Conservation (phyloP, 2,888 invertebrate genomes). For the Dilophus febrilis region DNA sequence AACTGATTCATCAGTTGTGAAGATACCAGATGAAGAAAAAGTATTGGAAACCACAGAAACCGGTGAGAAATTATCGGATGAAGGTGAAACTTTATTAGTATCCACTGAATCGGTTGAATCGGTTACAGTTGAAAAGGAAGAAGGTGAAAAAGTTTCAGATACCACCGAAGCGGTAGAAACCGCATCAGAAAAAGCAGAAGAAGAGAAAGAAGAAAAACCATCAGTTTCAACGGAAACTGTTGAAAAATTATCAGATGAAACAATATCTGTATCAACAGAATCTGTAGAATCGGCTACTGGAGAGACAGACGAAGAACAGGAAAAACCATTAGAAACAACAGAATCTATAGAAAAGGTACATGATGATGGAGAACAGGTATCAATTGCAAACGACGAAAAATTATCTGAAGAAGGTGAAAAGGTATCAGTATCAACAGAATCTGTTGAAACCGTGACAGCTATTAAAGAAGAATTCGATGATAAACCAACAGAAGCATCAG, state of each 20-base stretch:
- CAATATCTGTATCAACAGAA: background rate
- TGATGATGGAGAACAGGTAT: background rate
- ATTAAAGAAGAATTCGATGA: slow-evolving; percentile 8
- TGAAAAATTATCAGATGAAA: background rate
- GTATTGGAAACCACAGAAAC: background rate
- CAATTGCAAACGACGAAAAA: too few relatives aligned
- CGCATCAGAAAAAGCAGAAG: background rate
- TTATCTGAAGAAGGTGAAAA: background rate
- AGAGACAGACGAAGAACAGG: background rate
- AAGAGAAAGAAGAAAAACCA: background rate
- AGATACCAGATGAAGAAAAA: background rate
- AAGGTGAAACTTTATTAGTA: too few relatives aligned
- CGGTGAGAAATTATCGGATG: too few relatives aligned
- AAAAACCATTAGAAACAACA: background rate
- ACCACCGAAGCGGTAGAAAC: background rate
- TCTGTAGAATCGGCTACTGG: background rate
- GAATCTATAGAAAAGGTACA: background rate
- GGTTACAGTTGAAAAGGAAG: background rate
- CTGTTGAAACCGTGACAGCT: background rate
- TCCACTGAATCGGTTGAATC: background rate
- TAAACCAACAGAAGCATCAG: slow-evolving; percentile 8
- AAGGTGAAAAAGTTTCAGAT: background rate
- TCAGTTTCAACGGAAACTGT: background rate
- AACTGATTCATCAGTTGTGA: background rate
- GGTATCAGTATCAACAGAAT: background rate